Percentiles rank a stretch among this genome's conserved stretches.
These are phyloP conservation scores for Glomeris maerens DNA, from an alignment of 1,140 invertebrate genomes.

Conservation along the genomic window DNA sequence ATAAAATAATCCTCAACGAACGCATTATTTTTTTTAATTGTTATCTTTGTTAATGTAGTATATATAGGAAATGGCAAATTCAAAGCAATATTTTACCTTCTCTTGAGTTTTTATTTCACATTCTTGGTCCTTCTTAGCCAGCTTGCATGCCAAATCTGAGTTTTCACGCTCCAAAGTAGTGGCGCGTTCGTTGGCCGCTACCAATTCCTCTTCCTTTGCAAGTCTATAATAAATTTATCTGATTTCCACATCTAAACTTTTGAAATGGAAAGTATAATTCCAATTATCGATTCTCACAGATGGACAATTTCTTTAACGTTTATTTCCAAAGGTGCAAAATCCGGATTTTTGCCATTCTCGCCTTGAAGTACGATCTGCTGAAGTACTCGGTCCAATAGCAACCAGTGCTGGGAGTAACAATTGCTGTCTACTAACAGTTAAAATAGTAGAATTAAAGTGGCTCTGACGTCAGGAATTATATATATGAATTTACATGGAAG, in stretches of 20 bases:
- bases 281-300: constrained; percentile 35
- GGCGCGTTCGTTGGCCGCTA: constrained; percentile 68
- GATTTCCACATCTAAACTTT: no score
- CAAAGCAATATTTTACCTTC: constrained; percentile 38
- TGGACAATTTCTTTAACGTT: constrained; percentile 84
- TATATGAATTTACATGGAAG: constrained; percentile 59
- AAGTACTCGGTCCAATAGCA: constrained; percentile 83
- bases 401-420: constrained; percentile 77
- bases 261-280: not conserved
- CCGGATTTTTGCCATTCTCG: constrained; percentile 57
- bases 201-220: constrained; percentile 85
- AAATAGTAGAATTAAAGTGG: constrained; percentile 1
- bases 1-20: no score
- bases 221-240: constrained; percentile 35
- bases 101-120: constrained; percentile 74
- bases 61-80: not conserved
- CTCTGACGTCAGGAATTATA: constrained; percentile 1
- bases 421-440: constrained; percentile 49
- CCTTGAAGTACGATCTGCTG: constrained; percentile 88
- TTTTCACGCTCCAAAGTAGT: constrained; percentile 80
- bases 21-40: no score
- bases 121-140: constrained; percentile 87
- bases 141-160: constrained; percentile 61
- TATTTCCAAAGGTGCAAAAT: constrained; percentile 68
- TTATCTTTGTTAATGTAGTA: no score